These are phyloP conservation scores for Hymenochirus boettgeri DNA, from an alignment of 2,113 vertebrate species.

Conservation along the genomic window DNA sequence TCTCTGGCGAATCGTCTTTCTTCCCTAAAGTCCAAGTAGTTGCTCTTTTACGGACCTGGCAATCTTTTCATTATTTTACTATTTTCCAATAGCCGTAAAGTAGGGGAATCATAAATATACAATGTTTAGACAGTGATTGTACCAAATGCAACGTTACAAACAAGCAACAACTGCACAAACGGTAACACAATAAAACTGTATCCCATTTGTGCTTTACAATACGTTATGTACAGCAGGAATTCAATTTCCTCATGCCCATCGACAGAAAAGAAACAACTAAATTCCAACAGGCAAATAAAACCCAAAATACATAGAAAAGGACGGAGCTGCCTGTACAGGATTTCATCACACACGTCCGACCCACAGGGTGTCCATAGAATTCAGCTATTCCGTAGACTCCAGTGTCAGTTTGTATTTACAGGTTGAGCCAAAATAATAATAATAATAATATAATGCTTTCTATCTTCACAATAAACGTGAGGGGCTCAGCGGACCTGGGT, in stretches of 20 bases:
- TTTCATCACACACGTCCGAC: conserved; percentile 73
- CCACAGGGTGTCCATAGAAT: conserved; percentile 52
- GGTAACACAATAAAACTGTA: conserved; percentile 99
- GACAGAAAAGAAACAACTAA: conserved; percentile 72
- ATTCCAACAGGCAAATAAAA: conserved; percentile 54
- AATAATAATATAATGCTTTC: conserved; percentile 77
- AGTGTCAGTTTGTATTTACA: conserved; percentile 70
- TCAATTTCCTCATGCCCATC: conserved; percentile 95
- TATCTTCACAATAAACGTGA: conserved; percentile 56
- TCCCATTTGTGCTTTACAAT: conserved; percentile 99
- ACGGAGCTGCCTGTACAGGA: conserved; percentile 69
- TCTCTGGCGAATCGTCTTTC: too few species aligned
- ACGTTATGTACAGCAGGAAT: conserved; percentile 97
- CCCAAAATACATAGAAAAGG: conserved; percentile 61
- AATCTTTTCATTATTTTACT: conserved; percentile 50
- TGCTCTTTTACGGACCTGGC: too few species aligned
- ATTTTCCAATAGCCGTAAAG: conserved; percentile 72
- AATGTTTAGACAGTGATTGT: conserved; percentile 75
- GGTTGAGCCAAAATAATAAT: conserved; percentile 68
- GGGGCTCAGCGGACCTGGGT: conserved; percentile 89
- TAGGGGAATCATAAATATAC: conserved; percentile 75
- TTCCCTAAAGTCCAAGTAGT: too few species aligned
- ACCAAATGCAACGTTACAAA: conserved; percentile 78
- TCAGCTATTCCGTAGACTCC: conserved; percentile 82
- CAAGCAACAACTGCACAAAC: conserved; percentile 72